Percentiles rank a stretch among this genome's conserved stretches.
Evolutionary conservation across 2,888 invertebrate genomes (phyloP).

Genomic region (Halictus ligatus): DNA sequence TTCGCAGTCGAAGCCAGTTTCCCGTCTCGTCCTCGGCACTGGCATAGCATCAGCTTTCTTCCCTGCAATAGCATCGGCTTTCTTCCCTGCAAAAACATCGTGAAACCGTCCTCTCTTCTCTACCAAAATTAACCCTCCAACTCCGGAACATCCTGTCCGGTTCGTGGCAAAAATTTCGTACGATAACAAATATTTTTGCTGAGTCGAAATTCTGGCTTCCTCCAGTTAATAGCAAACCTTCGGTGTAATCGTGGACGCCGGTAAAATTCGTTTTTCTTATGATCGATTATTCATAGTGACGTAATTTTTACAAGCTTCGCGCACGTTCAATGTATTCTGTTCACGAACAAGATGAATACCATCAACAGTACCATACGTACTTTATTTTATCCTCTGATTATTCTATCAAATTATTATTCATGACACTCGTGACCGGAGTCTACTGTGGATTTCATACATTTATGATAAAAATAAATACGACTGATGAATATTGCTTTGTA

Average conservation of each 20-base stretch:
- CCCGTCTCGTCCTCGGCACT: conserved; percentile 38
- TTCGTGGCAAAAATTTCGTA: background rate
- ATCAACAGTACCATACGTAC: no score
- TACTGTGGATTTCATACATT: no score
- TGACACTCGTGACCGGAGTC: no score
- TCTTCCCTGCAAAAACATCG: background rate
- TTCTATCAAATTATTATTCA: no score
- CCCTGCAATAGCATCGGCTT: background rate
- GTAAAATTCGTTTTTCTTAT: background rate
- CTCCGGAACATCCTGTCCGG: background rate
- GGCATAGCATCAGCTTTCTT: conserved; percentile 46
- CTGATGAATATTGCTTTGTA: no score
- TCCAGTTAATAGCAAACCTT: no score
- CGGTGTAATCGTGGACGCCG: no score
- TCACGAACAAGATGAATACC: no score
- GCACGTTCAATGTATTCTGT: background rate
- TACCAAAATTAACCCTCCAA: background rate
- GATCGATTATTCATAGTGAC: background rate
- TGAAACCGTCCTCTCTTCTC: background rate
- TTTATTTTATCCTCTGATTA: no score
- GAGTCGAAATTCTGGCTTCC: background rate
- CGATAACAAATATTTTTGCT: background rate
- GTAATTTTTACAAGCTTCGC: background rate
- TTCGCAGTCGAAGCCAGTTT: conserved; percentile 43
- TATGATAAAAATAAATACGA: no score